Conservation (phyloP, 35 echinoderm and acorn worm genomes). For the Chiridota heheva region DNA sequence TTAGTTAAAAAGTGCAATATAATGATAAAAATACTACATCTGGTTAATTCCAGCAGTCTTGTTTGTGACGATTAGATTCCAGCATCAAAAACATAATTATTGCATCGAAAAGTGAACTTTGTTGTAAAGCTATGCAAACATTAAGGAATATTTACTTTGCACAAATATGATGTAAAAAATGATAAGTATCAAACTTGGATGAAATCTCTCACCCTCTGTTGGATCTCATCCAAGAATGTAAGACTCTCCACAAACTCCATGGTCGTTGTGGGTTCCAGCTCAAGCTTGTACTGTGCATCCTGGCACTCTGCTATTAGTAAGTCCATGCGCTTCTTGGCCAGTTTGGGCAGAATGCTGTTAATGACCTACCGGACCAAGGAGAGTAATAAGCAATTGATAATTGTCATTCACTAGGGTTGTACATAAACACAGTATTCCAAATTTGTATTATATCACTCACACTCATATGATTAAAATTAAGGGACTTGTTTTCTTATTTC, state of each 20-base stretch:
- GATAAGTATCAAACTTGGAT: no score
- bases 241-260: constrained; percentile 93
- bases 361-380: constrained; percentile 61
- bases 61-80: no score
- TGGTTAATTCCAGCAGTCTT: neutral
- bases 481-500: no score
- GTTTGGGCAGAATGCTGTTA: constrained; percentile 87
- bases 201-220: constrained; percentile 71
- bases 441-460: no score
- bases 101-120: neutral
- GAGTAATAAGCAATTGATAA: no score
- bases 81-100: no score
- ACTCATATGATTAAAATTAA: no score
- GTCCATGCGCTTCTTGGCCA: constrained; percentile 82
- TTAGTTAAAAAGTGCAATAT: neutral
- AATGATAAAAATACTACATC: neutral
- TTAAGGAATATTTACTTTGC: no score
- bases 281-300: constrained; percentile 97
- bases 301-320: constrained; percentile 83
- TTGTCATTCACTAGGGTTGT: neutral
- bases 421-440: neutral
- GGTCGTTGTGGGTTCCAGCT: constrained; percentile 72
- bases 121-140: no score
- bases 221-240: constrained; percentile 94
- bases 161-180: no score